phyloP scores from a whole-genome alignment of 2,113 vertebrate genomes.

The Oncorhynchus gorbuscha region DNA sequence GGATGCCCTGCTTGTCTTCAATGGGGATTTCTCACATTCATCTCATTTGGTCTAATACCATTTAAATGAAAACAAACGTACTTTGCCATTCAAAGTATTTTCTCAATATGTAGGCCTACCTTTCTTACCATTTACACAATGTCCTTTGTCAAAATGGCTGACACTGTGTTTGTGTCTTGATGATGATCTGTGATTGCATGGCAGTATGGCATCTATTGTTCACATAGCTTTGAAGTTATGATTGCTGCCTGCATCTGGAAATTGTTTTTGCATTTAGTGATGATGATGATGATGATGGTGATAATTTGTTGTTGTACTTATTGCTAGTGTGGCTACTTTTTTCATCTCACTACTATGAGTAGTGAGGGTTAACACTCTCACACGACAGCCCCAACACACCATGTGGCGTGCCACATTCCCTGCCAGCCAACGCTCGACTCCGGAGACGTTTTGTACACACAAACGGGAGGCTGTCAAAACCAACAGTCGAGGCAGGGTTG shows the following conservation, averaged over 20 bases:
- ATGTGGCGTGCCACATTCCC: slow-evolving; percentile 16
- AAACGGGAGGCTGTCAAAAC: slow-evolving; percentile 46
- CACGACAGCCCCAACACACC: not conserved
- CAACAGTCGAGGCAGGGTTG: slow-evolving; percentile 6
- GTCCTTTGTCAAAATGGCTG: too few species aligned
- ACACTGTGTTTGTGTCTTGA: too few species aligned
- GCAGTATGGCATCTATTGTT: too few species aligned
- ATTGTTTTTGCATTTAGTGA: slow-evolving; percentile 4
- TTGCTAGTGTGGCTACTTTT: not conserved
- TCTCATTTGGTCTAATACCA: not conserved
- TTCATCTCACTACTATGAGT: not conserved
- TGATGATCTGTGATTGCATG: not conserved
- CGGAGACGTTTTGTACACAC: slow-evolving; percentile 42
- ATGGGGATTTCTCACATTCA: slow-evolving; percentile 39
- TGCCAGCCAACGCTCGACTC: slow-evolving; percentile 19
- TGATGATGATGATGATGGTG: slow-evolving; percentile 33
- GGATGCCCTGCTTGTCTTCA: slow-evolving; percentile 37
- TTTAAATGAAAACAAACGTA: not conserved
- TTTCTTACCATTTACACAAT: too few species aligned
- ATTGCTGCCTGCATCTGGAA: slow-evolving; percentile 22
- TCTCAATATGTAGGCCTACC: not conserved
- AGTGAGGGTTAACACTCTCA: not conserved
- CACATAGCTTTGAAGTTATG: not conserved
- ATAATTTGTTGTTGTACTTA: slow-evolving; percentile 26
- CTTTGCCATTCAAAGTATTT: not conserved